A percentile compares a stretch with the other conserved stretches of the same genome.
These are phyloP conservation scores for Pongo pygmaeus DNA, from an alignment of 2,113 vertebrate species.

Conservation along the genomic window DNA sequence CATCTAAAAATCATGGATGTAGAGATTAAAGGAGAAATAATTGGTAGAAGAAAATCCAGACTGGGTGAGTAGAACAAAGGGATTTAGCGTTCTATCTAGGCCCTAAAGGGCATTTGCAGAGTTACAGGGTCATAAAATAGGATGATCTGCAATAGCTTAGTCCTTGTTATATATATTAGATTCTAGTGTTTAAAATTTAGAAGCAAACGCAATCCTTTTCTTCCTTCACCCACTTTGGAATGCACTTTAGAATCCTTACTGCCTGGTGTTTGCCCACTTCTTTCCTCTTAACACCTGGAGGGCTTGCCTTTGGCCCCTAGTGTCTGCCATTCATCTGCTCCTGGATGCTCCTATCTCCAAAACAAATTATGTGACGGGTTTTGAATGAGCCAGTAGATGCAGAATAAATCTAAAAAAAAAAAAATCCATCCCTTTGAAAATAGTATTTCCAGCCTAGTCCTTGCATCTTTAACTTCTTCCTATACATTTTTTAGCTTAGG, in stretches of 20 bases:
- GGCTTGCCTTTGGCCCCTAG: not conserved
- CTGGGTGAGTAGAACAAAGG: not conserved
- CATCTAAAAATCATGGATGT: not conserved
- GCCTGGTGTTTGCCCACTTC: not conserved
- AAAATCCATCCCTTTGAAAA: not conserved
- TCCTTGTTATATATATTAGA: not conserved
- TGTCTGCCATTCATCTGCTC: not conserved
- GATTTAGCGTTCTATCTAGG: not conserved
- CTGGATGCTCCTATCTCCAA: not conserved
- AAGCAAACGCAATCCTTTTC: not conserved
- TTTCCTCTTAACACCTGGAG: not conserved
- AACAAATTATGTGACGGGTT: not conserved
- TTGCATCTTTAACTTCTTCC: not conserved
- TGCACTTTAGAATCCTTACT: not conserved
- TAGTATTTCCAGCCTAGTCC: not conserved
- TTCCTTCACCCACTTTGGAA: not conserved
- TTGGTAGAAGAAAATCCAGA: not conserved
- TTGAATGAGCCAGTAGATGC: not conserved
- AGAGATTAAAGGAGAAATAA: constrained; percentile 12
- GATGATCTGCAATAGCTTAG: not conserved
- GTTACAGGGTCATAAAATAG: not conserved
- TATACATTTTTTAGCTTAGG: not conserved
- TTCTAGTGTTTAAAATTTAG: not conserved
- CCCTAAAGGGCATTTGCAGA: not conserved
- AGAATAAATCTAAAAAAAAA: not conserved